A percentile compares a stretch with the other conserved stretches of the same genome.
phyloP scores from a whole-genome alignment of 2,797 vertebrate genomes.

The Sebastes paucispinis region DNA sequence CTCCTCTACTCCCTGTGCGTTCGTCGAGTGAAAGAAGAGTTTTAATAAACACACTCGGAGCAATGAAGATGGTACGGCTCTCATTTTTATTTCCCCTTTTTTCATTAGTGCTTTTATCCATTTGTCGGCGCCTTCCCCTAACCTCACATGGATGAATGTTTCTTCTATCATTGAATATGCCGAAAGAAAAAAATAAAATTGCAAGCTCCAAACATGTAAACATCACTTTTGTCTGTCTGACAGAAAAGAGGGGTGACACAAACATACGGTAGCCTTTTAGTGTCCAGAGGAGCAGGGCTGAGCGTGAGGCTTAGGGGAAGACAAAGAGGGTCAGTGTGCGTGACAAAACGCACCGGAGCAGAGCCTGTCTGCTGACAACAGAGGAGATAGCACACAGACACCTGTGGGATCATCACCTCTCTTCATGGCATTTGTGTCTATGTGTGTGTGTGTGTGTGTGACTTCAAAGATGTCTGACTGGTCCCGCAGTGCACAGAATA shows the following conservation, averaged over 20 bases:
- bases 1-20: conserved; percentile 40
- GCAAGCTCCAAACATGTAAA: neutral
- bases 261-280: neutral
- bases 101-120: conserved; percentile 42
- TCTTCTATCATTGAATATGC: neutral
- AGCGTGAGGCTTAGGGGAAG: conserved; percentile 32
- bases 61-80: conserved; percentile 22
- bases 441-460: neutral
- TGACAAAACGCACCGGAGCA: conserved; percentile 59
- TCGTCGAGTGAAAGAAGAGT: conserved; percentile 43
- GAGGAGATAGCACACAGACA: conserved; percentile 27
- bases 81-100: neutral
- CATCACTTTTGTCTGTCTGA: neutral
- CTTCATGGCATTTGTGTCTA: neutral
- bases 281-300: conserved; percentile 19
- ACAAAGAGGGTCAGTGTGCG: conserved; percentile 51
- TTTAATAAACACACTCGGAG: conserved; percentile 68
- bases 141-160: neutral
- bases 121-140: conserved; percentile 13
- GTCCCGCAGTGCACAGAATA: neutral
- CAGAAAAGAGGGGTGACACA: neutral
- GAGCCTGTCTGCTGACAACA: conserved; percentile 41
- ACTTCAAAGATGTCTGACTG: neutral
- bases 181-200: neutral
- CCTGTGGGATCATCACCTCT: conserved; percentile 44